phyloP scores from a whole-genome alignment of 2,888 invertebrate genomes.

The Nomada ferruginata region DNA sequence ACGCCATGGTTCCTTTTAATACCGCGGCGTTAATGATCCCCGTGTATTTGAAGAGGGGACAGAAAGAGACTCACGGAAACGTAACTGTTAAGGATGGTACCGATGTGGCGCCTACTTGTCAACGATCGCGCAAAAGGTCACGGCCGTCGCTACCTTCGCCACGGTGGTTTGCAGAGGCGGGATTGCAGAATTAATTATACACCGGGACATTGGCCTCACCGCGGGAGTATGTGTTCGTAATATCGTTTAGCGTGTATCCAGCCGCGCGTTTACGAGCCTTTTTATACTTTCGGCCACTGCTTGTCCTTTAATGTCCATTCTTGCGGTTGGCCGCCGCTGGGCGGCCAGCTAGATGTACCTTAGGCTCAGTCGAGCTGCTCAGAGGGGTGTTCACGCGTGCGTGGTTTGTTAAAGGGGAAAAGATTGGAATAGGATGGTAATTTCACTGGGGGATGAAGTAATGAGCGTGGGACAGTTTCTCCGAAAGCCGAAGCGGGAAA shows the following conservation, averaged over 20 bases:
- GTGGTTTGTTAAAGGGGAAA: neutral
- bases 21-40: constrained; percentile 41
- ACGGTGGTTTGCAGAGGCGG: constrained; percentile 56
- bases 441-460: no score
- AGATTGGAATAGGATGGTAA: no score
- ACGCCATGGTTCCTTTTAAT: constrained; percentile 49
- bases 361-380: no score
- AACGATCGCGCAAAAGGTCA: constrained; percentile 61
- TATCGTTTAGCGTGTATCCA: constrained; percentile 61
- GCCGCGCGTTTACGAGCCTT: constrained; percentile 56
- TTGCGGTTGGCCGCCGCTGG: neutral
- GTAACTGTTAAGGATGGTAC: constrained; percentile 44
- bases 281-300: constrained; percentile 24
- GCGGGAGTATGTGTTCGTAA: constrained; percentile 44
- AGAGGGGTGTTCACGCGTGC: neutral
- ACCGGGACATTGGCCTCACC: constrained; percentile 59
- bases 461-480: no score
- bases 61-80: constrained; percentile 37
- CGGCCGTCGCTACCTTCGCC: constrained; percentile 48
- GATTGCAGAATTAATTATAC: constrained; percentile 70
- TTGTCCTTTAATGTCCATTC: constrained; percentile 34
- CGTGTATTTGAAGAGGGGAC: constrained; percentile 34
- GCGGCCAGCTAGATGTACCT: no score
- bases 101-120: constrained; percentile 60
- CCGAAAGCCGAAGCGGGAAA: no score